phyloP scores from a whole-genome alignment of 2,888 invertebrate genomes.

The Zeuzera pyrina region DNA sequence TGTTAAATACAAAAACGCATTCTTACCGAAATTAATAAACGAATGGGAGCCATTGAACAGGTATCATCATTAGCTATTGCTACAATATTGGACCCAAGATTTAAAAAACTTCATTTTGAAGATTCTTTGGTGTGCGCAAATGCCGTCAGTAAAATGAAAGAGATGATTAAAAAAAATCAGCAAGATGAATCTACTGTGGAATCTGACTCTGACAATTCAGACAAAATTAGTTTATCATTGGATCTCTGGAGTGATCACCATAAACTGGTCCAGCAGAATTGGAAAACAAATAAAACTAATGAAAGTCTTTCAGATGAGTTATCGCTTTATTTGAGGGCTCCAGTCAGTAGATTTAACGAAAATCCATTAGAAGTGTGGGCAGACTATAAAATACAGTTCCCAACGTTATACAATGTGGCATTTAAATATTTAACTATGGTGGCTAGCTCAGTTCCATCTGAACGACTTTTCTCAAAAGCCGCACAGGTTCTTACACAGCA shows the following conservation, averaged over 20 bases:
- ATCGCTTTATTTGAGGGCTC: conserved; percentile 2
- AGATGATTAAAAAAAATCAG: conserved; percentile 14
- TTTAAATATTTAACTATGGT: too few species aligned
- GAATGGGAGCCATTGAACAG: conserved; percentile 14
- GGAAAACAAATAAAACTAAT: conserved; percentile 17
- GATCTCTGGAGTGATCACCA: conserved; percentile 21
- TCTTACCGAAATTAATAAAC: conserved; percentile 11
- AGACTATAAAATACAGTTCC: conserved; percentile 19
- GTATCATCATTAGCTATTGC: conserved; percentile 21
- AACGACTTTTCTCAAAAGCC: conserved; percentile 18
- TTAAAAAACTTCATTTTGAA: conserved; percentile 24
- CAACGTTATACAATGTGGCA: conserved; percentile 13
- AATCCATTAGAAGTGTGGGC: conserved; percentile 6
- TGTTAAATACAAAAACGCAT: conserved; percentile 3
- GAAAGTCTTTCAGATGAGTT: conserved; percentile 12
- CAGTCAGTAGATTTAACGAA: conserved; percentile 5
- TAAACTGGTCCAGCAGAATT: conserved; percentile 21
- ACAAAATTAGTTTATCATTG: conserved; percentile 16
- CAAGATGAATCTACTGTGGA: conserved; percentile 11
- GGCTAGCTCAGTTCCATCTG: conserved; percentile 13
- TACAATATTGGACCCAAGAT: conserved; percentile 22
- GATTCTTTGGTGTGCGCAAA: conserved; percentile 12
- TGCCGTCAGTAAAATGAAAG: conserved; percentile 12
- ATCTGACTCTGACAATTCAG: conserved; percentile 22
- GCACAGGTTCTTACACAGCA: conserved; percentile 16